These are phyloP conservation scores for Pelosia muscerda DNA, from an alignment of 2,888 invertebrate genomes.

Conservation along the genomic window DNA sequence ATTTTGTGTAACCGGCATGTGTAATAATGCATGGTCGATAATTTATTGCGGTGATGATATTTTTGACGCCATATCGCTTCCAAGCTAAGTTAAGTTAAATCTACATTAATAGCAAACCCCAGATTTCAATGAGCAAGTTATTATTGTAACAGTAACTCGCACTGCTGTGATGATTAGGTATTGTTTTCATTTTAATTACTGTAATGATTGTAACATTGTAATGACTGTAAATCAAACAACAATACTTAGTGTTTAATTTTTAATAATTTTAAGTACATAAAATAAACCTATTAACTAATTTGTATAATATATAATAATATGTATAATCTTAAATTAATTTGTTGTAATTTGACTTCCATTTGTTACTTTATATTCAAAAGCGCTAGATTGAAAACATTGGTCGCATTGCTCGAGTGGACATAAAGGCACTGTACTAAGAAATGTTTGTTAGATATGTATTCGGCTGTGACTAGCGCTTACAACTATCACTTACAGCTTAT, in stretches of 20 bases:
- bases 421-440: constrained; percentile 77
- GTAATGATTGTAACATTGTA: no score
- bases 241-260: constrained; percentile 79
- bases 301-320: constrained; percentile 87
- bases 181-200: no score
- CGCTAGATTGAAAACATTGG: constrained; percentile 78
- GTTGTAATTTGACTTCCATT: constrained; percentile 85
- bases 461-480: constrained; percentile 83
- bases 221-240: constrained; percentile 49
- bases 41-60: no score
- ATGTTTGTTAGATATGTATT: constrained; percentile 69
- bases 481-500: constrained; percentile 82
- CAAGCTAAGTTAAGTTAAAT: no score
- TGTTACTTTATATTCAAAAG: constrained; percentile 82
- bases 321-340: constrained; percentile 86
- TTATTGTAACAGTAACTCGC: no score
- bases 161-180: no score
- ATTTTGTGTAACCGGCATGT: neutral
- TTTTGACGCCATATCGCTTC: no score
- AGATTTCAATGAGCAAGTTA: no score
- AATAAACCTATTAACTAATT: constrained; percentile 86
- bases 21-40: neutral
- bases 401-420: constrained; percentile 75
- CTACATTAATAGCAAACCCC: no score
- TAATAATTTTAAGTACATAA: constrained; percentile 87